Percentiles rank a stretch among this genome's conserved stretches.
phyloP scores from a whole-genome alignment of 2,797 vertebrate genomes.

The Margarornis squamiger region DNA sequence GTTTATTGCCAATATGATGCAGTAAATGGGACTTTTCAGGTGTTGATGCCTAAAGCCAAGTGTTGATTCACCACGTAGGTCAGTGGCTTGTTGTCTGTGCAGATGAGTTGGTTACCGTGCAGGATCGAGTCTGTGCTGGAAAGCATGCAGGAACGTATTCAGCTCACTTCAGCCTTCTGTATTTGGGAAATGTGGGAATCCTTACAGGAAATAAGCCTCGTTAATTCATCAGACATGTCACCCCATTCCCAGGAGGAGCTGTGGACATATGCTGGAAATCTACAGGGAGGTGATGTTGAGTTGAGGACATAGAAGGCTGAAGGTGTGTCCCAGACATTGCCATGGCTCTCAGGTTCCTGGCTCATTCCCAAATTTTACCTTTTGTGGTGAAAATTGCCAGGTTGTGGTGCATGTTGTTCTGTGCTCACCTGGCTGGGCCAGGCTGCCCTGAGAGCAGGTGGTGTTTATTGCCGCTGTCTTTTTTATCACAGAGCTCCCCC shows the following conservation, averaged over 20 bases:
- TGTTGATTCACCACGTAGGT: background rate
- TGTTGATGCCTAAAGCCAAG: background rate
- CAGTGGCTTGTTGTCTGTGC: background rate
- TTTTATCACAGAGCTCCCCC: background rate
- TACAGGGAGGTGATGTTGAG: background rate
- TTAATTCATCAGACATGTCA: background rate
- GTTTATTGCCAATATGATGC: background rate
- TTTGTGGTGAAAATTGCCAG: background rate
- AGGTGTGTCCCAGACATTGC: background rate
- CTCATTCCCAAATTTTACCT: background rate
- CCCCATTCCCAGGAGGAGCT: background rate
- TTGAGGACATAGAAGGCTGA: background rate
- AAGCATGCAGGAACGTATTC: background rate
- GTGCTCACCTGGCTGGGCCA: background rate
- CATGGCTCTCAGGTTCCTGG: background rate
- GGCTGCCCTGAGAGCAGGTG: background rate
- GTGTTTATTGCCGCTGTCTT: background rate
- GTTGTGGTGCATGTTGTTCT: background rate
- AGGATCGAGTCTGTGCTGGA: background rate
- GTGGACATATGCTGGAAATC: background rate
- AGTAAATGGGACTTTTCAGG: background rate
- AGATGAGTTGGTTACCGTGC: accelerated
- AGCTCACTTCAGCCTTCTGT: background rate
- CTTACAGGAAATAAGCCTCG: background rate
- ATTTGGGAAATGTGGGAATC: background rate